Conservation (phyloP, 2,888 invertebrate genomes). For the Dexiosoma caninum region DNA sequence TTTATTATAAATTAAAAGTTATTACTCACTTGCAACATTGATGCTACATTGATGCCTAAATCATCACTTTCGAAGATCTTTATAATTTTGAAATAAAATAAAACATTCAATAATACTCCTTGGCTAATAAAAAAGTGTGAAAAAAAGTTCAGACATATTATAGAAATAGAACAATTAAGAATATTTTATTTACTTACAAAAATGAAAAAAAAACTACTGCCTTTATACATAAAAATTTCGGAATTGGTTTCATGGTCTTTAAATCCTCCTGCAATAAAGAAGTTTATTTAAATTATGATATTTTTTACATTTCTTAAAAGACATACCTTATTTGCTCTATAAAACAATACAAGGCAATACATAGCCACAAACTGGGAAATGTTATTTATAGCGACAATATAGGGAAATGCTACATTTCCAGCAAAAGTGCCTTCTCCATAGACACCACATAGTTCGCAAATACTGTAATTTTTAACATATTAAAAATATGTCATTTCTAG, state of each 20-base stretch:
- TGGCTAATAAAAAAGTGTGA: no score
- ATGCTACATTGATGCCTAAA: conserved; percentile 85
- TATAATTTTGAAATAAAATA: conserved; percentile 90
- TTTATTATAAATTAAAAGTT: no score
- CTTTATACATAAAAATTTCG: conserved; percentile 97
- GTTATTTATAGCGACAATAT: conserved; percentile 92
- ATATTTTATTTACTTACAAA: conserved; percentile 83
- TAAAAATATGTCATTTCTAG: no score
- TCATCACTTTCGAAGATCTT: conserved; percentile 85
- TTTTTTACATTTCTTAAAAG: not conserved
- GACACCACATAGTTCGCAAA: conserved; percentile 89
- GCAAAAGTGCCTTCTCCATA: conserved; percentile 95
- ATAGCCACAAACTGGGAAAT: conserved; percentile 96
- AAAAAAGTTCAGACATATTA: no score
- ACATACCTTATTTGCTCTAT: conserved; percentile 87
- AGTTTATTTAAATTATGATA: not conserved
- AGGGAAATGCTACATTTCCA: conserved; percentile 91
- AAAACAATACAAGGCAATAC: conserved; percentile 97
- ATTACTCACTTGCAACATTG: conserved; percentile 85
- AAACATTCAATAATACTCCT: conserved; percentile 91
- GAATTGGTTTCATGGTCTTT: conserved; percentile 94
- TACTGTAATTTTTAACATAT: no score
- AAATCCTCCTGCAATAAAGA: conserved; percentile 80
- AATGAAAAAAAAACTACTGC: conserved; percentile 98
- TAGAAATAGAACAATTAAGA: not conserved